A percentile compares a stretch with the other conserved stretches of the same genome.
These are phyloP conservation scores for Hippolais icterina DNA, from an alignment of 2,113 vertebrate species.

Conservation along the genomic window DNA sequence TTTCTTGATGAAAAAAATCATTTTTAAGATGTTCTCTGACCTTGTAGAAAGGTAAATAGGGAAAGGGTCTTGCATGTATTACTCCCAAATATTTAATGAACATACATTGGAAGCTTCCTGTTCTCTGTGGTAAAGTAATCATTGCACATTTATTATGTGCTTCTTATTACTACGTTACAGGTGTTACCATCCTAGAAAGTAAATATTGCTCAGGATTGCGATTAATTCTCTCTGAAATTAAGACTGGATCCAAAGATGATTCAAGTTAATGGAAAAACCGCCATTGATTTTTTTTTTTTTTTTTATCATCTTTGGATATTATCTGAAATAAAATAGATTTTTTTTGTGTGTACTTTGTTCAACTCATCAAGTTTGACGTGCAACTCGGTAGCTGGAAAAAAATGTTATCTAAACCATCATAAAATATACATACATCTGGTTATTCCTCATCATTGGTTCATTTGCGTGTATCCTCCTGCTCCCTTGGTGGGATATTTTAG, in stretches of 20 bases:
- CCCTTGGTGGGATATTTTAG: background rate
- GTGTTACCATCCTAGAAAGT: background rate
- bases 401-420: background rate
- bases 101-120: background rate
- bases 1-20: background rate
- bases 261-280: conserved; percentile 24
- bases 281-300: conserved; percentile 17
- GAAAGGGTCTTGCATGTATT: background rate
- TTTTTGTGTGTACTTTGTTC: background rate
- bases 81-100: background rate
- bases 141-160: background rate
- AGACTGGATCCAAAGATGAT: background rate
- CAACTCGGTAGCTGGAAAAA: background rate
- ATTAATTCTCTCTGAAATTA: background rate
- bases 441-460: background rate
- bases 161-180: background rate
- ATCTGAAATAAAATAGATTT: background rate
- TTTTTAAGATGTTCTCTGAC: background rate
- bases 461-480: background rate
- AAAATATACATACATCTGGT: background rate
- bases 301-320: background rate
- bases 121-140: background rate
- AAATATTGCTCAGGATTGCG: conserved; percentile 19
- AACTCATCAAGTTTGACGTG: background rate
- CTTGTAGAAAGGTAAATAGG: background rate